These are phyloP conservation scores for Bettongia penicillata DNA, from an alignment of 2,113 vertebrate species.

Conservation along the genomic window DNA sequence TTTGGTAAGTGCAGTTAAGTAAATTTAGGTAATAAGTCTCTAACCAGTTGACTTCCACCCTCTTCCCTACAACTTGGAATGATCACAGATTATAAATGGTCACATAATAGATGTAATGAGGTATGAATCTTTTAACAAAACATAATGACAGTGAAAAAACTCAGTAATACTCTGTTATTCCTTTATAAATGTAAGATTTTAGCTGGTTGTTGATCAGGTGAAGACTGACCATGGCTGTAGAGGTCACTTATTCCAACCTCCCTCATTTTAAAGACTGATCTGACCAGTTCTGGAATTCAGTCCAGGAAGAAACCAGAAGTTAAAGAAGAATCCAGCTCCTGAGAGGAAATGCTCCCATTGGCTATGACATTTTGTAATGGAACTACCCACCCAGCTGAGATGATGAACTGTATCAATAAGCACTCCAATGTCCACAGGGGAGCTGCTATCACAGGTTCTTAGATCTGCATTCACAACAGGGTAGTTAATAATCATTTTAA, in stretches of 20 bases:
- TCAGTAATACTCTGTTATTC: neutral
- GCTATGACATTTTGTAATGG: neutral
- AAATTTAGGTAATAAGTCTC: neutral
- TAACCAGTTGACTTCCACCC: neutral
- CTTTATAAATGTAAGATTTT: neutral
- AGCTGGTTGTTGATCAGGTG: neutral
- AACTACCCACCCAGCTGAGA: neutral
- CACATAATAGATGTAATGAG: neutral
- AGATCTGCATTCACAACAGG: too few species aligned
- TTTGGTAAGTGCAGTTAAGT: neutral
- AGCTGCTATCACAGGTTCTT: too few species aligned
- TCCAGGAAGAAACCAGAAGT: neutral
- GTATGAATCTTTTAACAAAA: neutral
- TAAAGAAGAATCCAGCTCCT: neutral
- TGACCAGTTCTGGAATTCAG: neutral
- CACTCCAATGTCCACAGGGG: too few species aligned
- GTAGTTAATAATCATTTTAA: too few species aligned
- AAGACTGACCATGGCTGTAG: neutral
- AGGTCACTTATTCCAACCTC: neutral
- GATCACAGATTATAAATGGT: neutral
- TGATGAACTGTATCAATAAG: neutral
- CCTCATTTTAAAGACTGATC: neutral
- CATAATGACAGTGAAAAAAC: neutral
- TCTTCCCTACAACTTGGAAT: neutral
- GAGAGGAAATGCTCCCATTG: neutral